phyloP scores from a whole-genome alignment of 2,113 vertebrate genomes.

The Cyanoramphus novaezelandiae region DNA sequence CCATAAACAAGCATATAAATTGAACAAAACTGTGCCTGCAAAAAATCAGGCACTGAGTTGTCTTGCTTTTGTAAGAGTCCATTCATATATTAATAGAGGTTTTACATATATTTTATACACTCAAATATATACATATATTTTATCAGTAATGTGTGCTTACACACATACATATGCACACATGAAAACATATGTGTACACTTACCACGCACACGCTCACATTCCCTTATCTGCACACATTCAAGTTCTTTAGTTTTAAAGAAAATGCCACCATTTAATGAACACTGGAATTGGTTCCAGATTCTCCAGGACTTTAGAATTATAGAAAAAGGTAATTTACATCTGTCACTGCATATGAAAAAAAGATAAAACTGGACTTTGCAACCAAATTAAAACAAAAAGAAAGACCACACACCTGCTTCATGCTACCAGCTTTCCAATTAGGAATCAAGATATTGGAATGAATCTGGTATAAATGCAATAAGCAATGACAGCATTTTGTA shows the following conservation, averaged over 20 bases:
- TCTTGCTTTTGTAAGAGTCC: slow-evolving; percentile 17
- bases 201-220: not conserved
- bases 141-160: not conserved
- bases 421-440: slow-evolving; percentile 50
- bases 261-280: slow-evolving; percentile 38
- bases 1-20: not conserved
- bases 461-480: slow-evolving; percentile 22
- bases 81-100: slow-evolving; percentile 23
- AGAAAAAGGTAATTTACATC: slow-evolving; percentile 3
- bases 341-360: not conserved
- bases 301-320: not conserved
- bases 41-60: slow-evolving; percentile 1
- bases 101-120: not conserved
- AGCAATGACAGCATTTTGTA: not conserved
- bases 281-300: slow-evolving; percentile 13
- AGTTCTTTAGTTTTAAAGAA: slow-evolving; percentile 6
- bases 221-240: slow-evolving; percentile 9
- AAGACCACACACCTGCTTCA: not conserved
- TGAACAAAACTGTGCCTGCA: not conserved
- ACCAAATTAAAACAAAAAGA: not conserved
- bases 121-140: slow-evolving; percentile 65
- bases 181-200: not conserved
- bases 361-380: not conserved
- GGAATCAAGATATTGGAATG: slow-evolving; percentile 62
- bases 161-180: not conserved